phyloP scores from a whole-genome alignment of 2,888 invertebrate species.

The Timandra comae region DNA sequence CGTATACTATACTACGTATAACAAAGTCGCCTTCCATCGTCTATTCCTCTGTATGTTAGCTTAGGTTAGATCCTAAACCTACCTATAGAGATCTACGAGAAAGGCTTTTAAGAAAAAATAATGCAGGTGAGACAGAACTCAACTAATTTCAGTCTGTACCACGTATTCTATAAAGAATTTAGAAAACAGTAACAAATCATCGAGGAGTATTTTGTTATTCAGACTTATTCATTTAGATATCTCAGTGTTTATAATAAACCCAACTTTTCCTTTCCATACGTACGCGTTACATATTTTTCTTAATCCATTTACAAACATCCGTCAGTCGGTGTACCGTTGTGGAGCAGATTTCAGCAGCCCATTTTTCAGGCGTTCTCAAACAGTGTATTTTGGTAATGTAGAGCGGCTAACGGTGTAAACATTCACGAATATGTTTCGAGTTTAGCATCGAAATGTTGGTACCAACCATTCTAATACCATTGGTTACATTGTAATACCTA shows the following conservation, averaged over 20 bases:
- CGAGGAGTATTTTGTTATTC: not conserved
- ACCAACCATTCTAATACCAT: slow-evolving; percentile 10
- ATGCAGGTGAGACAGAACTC: too few species aligned
- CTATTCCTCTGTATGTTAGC: too few species aligned
- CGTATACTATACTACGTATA: too few species aligned
- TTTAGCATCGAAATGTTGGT: slow-evolving; percentile 25
- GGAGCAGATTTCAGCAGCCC: slow-evolving; percentile 51
- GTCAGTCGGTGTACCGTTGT: slow-evolving; percentile 35
- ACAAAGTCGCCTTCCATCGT: too few species aligned
- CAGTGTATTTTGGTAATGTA: slow-evolving; percentile 57
- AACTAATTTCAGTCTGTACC: too few species aligned
- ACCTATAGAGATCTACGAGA: too few species aligned
- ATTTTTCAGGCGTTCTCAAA: slow-evolving; percentile 54
- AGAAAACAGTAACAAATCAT: not conserved
- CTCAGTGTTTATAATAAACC: not conserved
- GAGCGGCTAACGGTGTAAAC: slow-evolving; percentile 48
- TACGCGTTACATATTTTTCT: slow-evolving; percentile 33
- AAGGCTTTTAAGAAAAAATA: too few species aligned
- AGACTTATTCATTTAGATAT: not conserved
- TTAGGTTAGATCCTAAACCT: too few species aligned
- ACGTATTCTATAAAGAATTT: not conserved
- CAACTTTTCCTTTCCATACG: not conserved
- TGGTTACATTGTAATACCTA: not conserved
- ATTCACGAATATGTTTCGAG: slow-evolving; percentile 22
- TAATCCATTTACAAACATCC: slow-evolving; percentile 49